Base-by-base conservation (phyloP, 2,113 vertebrate species). In the Galemys pyrenaicus region DNA sequence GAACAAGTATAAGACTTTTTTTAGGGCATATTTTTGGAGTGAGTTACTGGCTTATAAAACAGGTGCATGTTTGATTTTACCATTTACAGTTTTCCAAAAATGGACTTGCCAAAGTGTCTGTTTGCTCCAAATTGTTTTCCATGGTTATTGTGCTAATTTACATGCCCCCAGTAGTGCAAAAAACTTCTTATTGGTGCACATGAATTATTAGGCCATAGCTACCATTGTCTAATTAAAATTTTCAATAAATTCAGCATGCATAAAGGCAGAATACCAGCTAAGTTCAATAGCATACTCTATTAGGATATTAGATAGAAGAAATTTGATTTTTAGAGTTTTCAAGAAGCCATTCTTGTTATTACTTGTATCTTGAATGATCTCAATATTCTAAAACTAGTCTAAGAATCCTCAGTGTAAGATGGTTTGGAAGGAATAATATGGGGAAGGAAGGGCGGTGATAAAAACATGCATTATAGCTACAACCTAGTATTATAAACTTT, bases 311-410 rank as follows among this genome's bases (percentile, higher is more conserved):
- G 1, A 89, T 17, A 88, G 32, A 2, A 94, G 35, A 84, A 79
- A 83, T 32, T n/a, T 94, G 16, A 91, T 15, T 88, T 64, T 97
- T 71, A 22, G 41, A 58, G 54, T 80, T 87, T 90, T 89, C 13
- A 80, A 30, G 22, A 91, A 85, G 65, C 20, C n/a, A 35, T 24
- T 60, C 11, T 51, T 51, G 49, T 51, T 46, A 65, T 91, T 85
- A 46, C 83, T 85, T 35, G 88, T 17, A 77, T 62, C 46, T 71
- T 71, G 2, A 92, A 39, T 67, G 13, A 88, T 49, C 16, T 1
- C 8, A 80, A 32, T 49, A 15, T 87, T 13, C 41, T 92, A 87
- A 75, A 77, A 70, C 56, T 92, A 77, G 51, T 71, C 70, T 56
- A 56, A 56, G 19, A 56, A 56, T 56, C 20, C 20, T 56, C 54